Evolutionary conservation across 1,140 invertebrate species (phyloP), one percentile per base, ranked within the genome.

Genomic region (Bombus superbus): DNA sequence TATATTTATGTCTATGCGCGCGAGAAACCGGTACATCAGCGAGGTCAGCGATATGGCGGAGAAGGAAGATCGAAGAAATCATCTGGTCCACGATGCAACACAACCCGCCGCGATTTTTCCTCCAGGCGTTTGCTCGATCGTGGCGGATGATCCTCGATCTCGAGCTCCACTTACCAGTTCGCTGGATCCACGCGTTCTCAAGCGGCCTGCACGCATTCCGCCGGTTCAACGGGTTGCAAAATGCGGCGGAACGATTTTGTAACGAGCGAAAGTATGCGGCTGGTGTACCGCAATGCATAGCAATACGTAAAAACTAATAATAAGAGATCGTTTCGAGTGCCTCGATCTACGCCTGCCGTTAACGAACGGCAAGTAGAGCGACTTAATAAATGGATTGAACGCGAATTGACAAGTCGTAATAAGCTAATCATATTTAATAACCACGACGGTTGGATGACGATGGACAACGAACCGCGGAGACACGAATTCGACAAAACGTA

Each of bases 261-360:
- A 90, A 90, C 64, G 57, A 82, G 86, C 68, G 81, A 90, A 90
- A 89, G 85, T 75, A 80, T 42, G 66, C 40, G n/a, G n/a, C n/a
- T 28, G 18, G 11, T 35, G 15, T 15, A 42, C 22, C 15, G 71
- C 10, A 10, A 38, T 40, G n/a, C 40, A 11, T 32, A 68, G 42
- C 10, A 22, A 59, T 25, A 47, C 38, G 78, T 62, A 81, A 81
- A 85, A 85, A 74, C 53, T 62, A 69, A 38, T 76, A 80, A 86
- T 83, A 83, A 86, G 64, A 76, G 28, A 44, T 25, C 57, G 74
- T 18, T 53, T 64, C 69, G 42, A 22, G 47, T 64, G 77, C 68
- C 85, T 76, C 5, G 35, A 40, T 47, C 64, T 15, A 53, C 47
- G 47, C 47, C 47, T 53, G 47, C 18, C 18, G 8, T 10, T 81